A percentile compares a stretch with the other conserved stretches of the same genome.
phyloP scores from a whole-genome alignment of 1,140 invertebrate genomes.

The Anastrepha obliqua region DNA sequence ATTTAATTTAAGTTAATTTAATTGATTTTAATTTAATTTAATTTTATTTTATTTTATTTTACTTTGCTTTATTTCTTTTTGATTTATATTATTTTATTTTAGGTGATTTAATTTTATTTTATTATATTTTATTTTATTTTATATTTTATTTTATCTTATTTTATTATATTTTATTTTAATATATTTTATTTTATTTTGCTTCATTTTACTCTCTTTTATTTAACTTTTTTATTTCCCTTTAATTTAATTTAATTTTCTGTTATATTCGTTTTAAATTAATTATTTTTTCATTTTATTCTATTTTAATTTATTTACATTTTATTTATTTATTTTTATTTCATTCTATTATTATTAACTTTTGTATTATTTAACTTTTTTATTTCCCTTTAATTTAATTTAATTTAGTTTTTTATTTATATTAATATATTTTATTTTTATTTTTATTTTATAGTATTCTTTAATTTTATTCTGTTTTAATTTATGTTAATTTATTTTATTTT shows the following conservation, averaged over 20 bases:
- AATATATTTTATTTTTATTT: too few relatives aligned
- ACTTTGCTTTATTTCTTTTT: background rate
- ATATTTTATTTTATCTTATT: background rate
- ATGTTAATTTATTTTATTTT: slow-evolving; percentile 3
- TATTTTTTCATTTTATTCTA: background rate
- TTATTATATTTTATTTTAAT: background rate
- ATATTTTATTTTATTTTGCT: background rate
- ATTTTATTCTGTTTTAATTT: background rate
- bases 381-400: slow-evolving; percentile 24
- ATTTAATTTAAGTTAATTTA: background rate
- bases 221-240: background rate
- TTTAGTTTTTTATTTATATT: slow-evolving; percentile 7
- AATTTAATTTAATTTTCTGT: background rate
- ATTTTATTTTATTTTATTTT: background rate
- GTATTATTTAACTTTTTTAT: background rate
- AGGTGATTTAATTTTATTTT: slow-evolving; percentile 5
- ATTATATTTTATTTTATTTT: background rate
- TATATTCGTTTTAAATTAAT: background rate
- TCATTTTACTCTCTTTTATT: background rate
- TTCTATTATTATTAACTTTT: slow-evolving; percentile 26
- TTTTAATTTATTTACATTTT: background rate
- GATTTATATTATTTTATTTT: background rate
- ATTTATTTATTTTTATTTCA: background rate
- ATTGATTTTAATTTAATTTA: background rate
- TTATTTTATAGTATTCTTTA: slow-evolving; percentile 16